Percentiles rank a stretch among this genome's conserved stretches.
Conservation (phyloP, 2,797 vertebrate species). For the Helarctos malayanus region DNA sequence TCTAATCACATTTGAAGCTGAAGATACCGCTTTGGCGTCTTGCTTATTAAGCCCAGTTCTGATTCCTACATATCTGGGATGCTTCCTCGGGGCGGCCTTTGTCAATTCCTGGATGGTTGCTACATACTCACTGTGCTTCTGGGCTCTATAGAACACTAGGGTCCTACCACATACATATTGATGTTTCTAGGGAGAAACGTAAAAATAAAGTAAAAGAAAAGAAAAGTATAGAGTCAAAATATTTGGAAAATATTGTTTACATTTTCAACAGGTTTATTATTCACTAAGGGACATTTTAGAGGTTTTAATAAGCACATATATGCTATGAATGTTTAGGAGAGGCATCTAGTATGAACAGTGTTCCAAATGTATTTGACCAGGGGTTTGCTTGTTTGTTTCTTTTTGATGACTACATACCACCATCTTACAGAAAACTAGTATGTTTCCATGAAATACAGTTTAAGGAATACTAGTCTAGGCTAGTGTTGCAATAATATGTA, state of each 20-base stretch:
- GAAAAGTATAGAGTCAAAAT: background rate
- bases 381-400: background rate
- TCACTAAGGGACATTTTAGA: background rate
- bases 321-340: slow-evolving; percentile 19
- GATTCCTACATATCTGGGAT: background rate
- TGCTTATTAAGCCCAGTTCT: background rate
- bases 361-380: slow-evolving; percentile 29
- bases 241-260: background rate
- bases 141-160: background rate
- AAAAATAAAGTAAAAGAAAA: background rate
- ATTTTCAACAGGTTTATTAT: background rate
- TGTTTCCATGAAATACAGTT: slow-evolving; percentile 37
- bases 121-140: background rate
- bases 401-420: background rate
- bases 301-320: background rate
- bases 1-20: background rate
- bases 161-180: background rate
- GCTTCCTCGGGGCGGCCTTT: background rate
- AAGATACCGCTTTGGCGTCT: background rate
- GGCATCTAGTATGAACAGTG: background rate
- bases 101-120: background rate
- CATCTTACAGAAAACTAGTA: slow-evolving; percentile 15
- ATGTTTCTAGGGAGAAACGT: slow-evolving; percentile 24
- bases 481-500: background rate
- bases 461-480: background rate